Evolutionary conservation across 2,797 vertebrate species (phyloP).

Genomic region (Neosalanx taihuensis): DNA sequence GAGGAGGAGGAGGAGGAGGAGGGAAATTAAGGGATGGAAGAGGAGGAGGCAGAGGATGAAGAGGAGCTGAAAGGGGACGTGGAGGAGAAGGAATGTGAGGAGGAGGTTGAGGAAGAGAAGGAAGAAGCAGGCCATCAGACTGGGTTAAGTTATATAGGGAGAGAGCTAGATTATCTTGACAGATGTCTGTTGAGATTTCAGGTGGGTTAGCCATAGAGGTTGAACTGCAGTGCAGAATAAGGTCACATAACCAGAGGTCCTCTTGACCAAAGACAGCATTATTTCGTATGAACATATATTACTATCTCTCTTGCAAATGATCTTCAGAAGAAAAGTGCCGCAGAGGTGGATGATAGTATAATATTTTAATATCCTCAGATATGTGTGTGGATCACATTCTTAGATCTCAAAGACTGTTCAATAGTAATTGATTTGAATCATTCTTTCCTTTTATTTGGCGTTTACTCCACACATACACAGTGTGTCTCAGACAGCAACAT

Average conservation of each 20-base stretch:
- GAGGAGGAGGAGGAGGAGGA: too few relatives aligned
- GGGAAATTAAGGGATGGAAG: too few relatives aligned
- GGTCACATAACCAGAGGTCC: constrained; percentile 20
- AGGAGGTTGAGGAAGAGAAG: background rate
- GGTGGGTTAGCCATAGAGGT: constrained; percentile 29
- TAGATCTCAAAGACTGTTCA: too few relatives aligned
- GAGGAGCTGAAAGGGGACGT: too few relatives aligned
- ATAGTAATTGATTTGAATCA: too few relatives aligned
- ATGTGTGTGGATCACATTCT: too few relatives aligned
- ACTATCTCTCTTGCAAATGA: background rate
- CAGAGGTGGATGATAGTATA: background rate
- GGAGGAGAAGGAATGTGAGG: background rate
- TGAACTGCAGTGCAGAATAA: constrained; percentile 36
- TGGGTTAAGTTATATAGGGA: background rate
- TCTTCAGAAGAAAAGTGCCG: constrained; percentile 4
- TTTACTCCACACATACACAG: too few relatives aligned
- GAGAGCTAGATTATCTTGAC: constrained; percentile 30
- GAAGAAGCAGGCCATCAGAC: background rate
- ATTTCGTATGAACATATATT: constrained; percentile 11
- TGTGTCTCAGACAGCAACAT: too few relatives aligned
- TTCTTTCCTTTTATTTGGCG: too few relatives aligned
- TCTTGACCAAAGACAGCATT: constrained; percentile 4
- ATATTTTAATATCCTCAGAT: too few relatives aligned
- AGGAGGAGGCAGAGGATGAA: background rate
- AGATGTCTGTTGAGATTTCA: constrained; percentile 42